These are phyloP conservation scores for Dioctria linearis DNA, from an alignment of 2,888 invertebrate species.

Conservation along the genomic window DNA sequence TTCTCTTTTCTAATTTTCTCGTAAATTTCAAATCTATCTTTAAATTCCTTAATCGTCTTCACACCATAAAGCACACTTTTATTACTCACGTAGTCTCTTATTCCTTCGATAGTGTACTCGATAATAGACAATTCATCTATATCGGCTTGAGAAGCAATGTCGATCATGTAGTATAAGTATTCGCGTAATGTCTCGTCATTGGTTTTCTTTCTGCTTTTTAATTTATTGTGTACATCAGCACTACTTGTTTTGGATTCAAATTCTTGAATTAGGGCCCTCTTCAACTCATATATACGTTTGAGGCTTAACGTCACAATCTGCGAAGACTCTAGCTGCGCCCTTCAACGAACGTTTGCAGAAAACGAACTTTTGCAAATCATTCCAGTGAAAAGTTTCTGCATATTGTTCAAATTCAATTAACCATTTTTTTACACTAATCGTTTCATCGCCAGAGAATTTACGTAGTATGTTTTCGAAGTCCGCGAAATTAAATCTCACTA, in stretches of 20 bases:
- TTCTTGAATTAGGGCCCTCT: no score
- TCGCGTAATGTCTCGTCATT: background rate
- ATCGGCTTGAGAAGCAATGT: background rate
- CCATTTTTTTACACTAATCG: conserved; percentile 32
- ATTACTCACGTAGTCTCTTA: background rate
- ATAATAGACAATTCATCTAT: conserved; percentile 3
- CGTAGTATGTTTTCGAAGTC: conserved; percentile 47
- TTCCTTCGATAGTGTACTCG: background rate
- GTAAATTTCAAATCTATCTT: background rate
- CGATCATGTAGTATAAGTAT: background rate
- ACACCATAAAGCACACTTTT: background rate
- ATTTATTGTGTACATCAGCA: no score
- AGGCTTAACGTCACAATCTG: no score
- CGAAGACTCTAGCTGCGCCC: no score
- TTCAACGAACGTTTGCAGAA: no score
- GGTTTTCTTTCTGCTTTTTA: background rate
- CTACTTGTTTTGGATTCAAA: no score
- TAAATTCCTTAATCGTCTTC: background rate
- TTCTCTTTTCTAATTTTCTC: background rate
- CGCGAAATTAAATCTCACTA: conserved; percentile 20
- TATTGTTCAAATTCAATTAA: conserved; percentile 49
- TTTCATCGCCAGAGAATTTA: conserved; percentile 38
- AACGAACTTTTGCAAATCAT: no score
- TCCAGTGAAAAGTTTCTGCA: conserved; percentile 3
- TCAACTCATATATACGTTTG: no score